Evolutionary conservation across 2,797 vertebrate species (phyloP), one percentile per base, ranked within the genome.

Genomic region (Anguilla megastoma): DNA sequence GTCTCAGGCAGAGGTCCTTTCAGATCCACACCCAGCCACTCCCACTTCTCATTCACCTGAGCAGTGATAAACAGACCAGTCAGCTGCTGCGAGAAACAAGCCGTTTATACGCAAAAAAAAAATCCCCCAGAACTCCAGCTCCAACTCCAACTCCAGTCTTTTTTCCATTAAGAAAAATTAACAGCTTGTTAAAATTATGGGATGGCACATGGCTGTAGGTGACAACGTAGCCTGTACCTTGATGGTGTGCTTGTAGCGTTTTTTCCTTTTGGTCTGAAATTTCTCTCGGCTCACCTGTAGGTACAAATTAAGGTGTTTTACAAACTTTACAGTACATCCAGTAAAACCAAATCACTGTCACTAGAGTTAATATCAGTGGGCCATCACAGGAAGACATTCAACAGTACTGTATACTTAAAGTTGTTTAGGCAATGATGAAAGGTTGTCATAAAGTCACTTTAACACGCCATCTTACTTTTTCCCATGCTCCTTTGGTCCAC

Each of bases 1-100:
- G 95, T 95, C 33, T 86, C 80, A 0, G 94, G 93, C 80, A 96
- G 90, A 1, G 95, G 95, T 0, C 95, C 95, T 12, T 94, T 92
- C 74, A 96, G 89, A 36, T 96, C 95, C 91, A 96, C 90, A 6
- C 92, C 94, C 0, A 96, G 92, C 95, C 96, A 96, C 89, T 96
- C 91, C 96, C 95, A 96, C 12, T 94, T 86, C 87, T 93, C 94
- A 0, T 87, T 92, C 89, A 96, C 94, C 95, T 96, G 50, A 41
- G 27, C 50, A 52, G n/a, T 27, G 48, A 33, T 7, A 80, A 21
- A 80, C 41, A 21, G 16, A 48, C 33, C 18, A 21, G 48, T 24
- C 76, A 45, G 14, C 41, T 79, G 30, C 33, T 45, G 76, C 21
- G 36, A 80, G 36, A 24, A 18, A 79, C 30, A 79, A 3, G 12